phyloP scores from a whole-genome alignment of 53 echinoderm and acorn worm species.

The Hippasteria phrygiana region DNA sequence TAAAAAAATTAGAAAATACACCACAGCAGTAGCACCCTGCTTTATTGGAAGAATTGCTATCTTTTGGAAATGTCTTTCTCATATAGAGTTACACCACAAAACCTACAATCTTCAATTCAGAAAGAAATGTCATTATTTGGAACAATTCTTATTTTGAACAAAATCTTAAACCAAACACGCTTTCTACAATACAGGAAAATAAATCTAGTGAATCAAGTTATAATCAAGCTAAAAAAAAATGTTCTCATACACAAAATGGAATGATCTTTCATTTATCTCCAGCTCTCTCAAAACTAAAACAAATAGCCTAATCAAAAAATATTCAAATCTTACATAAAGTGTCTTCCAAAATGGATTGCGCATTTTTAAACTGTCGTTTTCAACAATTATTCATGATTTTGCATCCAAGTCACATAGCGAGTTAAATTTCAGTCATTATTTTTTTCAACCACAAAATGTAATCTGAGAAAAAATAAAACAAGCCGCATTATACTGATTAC shows the following conservation, averaged over 20 bases:
- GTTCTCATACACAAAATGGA: background rate
- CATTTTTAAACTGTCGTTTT: no score
- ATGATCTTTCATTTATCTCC: background rate
- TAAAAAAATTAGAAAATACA: background rate
- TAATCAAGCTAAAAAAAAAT: background rate
- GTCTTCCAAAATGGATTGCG: no score
- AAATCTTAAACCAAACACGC: no score
- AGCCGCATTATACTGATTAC: no score
- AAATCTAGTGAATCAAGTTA: background rate
- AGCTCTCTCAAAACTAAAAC: background rate
- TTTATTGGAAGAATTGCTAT: background rate
- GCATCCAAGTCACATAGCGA: no score
- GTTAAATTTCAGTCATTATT: no score
- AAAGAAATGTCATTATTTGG: no score
- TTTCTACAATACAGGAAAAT: background rate
- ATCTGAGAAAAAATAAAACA: no score
- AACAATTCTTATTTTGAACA: background rate
- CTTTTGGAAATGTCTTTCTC: background rate
- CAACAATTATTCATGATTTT: no score
- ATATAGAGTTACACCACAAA: no score
- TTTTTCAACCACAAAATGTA: no score
- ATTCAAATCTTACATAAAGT: no score
- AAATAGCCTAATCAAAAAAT: background rate
- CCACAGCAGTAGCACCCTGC: slow-evolving; percentile 6
- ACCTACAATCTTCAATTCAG: background rate